Conservation (phyloP, 2,797 vertebrate species). For the Bucorvus abyssinicus region DNA sequence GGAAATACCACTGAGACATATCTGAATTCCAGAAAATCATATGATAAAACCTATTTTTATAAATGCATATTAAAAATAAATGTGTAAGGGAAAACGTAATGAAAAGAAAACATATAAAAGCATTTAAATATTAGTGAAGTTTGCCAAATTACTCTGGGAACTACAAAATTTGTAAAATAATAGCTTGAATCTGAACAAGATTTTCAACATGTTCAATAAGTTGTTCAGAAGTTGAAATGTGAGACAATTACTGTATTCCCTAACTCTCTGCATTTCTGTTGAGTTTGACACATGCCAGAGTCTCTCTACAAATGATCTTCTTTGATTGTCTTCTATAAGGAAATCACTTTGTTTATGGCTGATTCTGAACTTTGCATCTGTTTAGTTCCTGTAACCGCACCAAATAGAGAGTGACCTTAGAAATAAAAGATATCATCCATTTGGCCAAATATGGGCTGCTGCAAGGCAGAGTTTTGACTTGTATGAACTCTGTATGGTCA, state of each 20-base stretch:
- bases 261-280: not conserved
- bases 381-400: not conserved
- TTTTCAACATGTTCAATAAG: not conserved
- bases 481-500: not conserved
- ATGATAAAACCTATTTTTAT: not conserved
- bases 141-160: not conserved
- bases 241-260: not conserved
- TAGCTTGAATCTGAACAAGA: not conserved
- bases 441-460: not conserved
- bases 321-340: not conserved
- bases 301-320: not conserved
- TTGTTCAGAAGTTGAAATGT: not conserved
- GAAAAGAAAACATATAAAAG: not conserved
- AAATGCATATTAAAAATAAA: not conserved
- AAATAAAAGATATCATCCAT: not conserved
- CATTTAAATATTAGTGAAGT: not conserved
- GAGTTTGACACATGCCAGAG: not conserved
- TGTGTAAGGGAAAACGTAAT: not conserved
- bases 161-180: not conserved
- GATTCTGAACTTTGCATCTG: not conserved
- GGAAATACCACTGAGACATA: fast-evolving
- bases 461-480: not conserved
- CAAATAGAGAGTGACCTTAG: not conserved
- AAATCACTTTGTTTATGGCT: not conserved
- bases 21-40: not conserved